These are phyloP conservation scores for Penaeus vannamei DNA, from an alignment of 1,140 invertebrate species.

Conservation along the genomic window DNA sequence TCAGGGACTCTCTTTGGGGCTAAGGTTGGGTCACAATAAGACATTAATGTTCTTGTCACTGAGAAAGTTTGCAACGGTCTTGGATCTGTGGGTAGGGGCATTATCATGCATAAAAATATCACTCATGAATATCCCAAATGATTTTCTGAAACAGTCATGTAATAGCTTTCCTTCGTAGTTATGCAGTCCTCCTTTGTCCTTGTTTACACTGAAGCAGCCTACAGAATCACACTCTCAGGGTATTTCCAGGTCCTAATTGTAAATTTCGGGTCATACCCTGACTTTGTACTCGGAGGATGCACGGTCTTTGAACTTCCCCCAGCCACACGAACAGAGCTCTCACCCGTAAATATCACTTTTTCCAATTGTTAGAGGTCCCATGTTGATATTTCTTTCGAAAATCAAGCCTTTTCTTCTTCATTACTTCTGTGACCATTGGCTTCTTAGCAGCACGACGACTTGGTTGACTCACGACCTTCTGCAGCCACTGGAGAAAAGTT, in stretches of 20 bases:
- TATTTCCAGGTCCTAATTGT: background rate
- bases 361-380: too few species aligned
- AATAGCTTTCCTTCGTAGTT: background rate
- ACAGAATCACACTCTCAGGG: background rate
- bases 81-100: slow-evolving; percentile 16
- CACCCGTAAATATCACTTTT: too few species aligned
- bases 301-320: background rate
- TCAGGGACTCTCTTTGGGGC: too few species aligned
- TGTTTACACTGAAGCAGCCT: background rate
- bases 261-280: slow-evolving; percentile 1
- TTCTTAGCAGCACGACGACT: too few species aligned
- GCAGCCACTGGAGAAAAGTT: too few species aligned
- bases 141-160: background rate
- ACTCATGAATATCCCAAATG: background rate
- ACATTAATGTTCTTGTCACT: too few species aligned
- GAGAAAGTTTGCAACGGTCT: background rate
- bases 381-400: too few species aligned
- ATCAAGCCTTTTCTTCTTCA: too few species aligned
- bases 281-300: background rate
- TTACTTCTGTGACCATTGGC: too few species aligned
- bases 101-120: background rate
- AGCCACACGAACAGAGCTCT: background rate
- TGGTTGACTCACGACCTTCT: too few species aligned
- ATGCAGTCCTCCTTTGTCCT: background rate
- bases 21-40: too few species aligned